Evolutionary conservation across 2,797 vertebrate species (phyloP).

Genomic region (Chloroceryle amazona): DNA sequence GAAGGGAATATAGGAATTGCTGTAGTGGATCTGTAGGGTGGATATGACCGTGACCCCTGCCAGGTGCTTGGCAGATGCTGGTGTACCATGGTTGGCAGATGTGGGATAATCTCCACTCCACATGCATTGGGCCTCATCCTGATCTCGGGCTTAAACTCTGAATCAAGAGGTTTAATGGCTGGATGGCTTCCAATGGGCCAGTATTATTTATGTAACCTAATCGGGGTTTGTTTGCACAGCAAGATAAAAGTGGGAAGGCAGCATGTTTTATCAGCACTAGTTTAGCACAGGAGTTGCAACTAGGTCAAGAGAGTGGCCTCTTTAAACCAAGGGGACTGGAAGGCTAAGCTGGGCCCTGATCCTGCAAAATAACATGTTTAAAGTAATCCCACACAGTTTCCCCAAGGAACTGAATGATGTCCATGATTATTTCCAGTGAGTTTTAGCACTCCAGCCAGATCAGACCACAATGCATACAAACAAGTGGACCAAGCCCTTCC

Average conservation of each 20-base stretch:
- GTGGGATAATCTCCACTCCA: slow-evolving; percentile 28
- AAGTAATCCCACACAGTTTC: background rate
- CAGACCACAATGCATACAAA: accelerated
- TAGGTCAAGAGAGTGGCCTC: background rate
- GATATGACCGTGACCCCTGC: background rate
- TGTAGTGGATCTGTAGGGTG: background rate
- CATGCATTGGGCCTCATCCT: background rate
- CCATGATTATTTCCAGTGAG: background rate
- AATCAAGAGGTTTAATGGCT: slow-evolving; percentile 38
- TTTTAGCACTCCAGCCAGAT: background rate
- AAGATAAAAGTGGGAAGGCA: background rate
- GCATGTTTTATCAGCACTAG: background rate
- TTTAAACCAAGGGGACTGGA: background rate
- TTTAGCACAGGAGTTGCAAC: background rate
- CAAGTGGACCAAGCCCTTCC: background rate
- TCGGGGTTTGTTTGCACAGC: background rate
- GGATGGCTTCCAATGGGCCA: background rate
- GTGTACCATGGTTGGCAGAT: background rate
- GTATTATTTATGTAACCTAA: background rate
- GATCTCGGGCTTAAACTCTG: slow-evolving; percentile 32
- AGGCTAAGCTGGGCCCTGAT: accelerated
- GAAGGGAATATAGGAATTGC: background rate
- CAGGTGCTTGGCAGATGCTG: slow-evolving; percentile 21
- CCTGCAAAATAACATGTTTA: background rate
- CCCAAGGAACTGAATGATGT: background rate